A percentile compares a stretch with the other conserved stretches of the same genome.
Evolutionary conservation across 1,140 invertebrate genomes (phyloP).

Genomic region (Anastrepha ludens): DNA sequence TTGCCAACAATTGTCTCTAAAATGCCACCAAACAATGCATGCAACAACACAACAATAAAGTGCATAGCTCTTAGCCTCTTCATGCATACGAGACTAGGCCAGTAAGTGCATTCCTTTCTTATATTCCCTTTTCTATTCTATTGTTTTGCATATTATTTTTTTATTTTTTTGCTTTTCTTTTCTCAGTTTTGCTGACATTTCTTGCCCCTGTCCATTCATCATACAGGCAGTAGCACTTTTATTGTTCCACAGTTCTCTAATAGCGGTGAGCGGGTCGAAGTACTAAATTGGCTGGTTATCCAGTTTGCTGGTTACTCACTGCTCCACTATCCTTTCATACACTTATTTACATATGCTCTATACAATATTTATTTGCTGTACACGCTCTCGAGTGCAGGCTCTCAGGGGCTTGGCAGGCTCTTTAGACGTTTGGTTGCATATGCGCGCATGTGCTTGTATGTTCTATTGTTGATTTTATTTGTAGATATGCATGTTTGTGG

Average conservation of each 20-base stretch:
- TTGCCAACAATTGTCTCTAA: not conserved
- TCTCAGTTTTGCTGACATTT: not conserved
- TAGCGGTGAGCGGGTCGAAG: not conserved
- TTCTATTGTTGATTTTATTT: not conserved
- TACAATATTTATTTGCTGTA: not conserved
- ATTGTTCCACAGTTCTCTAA: not conserved
- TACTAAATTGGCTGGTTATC: constrained; percentile 40
- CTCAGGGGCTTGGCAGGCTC: not conserved
- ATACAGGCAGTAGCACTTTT: constrained; percentile 13
- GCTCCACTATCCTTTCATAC: not conserved
- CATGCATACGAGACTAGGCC: constrained; percentile 33
- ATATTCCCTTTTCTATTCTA: not conserved
- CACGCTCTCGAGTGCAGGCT: not conserved
- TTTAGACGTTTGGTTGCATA: not conserved
- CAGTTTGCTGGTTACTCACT: constrained; percentile 44
- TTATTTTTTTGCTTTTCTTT: not conserved
- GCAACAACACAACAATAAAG: constrained; percentile 9
- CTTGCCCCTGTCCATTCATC: not conserved
- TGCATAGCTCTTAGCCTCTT: constrained; percentile 34
- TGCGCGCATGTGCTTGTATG: not conserved
- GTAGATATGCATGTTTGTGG: not conserved
- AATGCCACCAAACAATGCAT: not conserved
- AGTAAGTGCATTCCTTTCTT: constrained; percentile 14
- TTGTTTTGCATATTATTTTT: constrained; percentile 42
- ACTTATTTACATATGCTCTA: not conserved